A percentile compares a stretch with the other conserved stretches of the same genome.
These are phyloP conservation scores for Pleuronectes platessa DNA, from an alignment of 2,113 vertebrate species.

Conservation along the genomic window DNA sequence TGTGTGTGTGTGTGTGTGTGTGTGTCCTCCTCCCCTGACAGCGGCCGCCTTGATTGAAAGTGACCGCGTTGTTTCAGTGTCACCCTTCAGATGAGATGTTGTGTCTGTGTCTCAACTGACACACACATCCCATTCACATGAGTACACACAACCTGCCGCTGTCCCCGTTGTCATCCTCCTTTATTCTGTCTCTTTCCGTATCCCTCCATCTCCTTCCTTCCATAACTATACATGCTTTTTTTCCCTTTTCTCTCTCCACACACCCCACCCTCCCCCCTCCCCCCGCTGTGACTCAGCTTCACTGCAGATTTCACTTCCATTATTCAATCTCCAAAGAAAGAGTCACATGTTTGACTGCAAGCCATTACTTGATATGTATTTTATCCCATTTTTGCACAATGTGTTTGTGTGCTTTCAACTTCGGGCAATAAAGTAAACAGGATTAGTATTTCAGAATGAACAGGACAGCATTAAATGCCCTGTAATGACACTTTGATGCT, in stretches of 20 bases:
- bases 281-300: slow-evolving; percentile 22
- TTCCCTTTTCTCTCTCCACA: background rate
- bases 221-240: background rate
- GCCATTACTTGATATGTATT: slow-evolving; percentile 10
- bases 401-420: background rate
- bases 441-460: background rate
- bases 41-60: slow-evolving; percentile 55
- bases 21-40: slow-evolving; percentile 29
- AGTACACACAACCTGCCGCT: slow-evolving; percentile 10
- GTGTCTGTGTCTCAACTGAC: slow-evolving; percentile 35
- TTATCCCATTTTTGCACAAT: slow-evolving; percentile 2
- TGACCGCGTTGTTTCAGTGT: slow-evolving; percentile 61
- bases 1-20: background rate
- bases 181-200: background rate
- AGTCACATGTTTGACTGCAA: slow-evolving; percentile 11
- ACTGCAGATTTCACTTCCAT: slow-evolving; percentile 36
- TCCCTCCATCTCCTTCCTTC: background rate
- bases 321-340: slow-evolving; percentile 23
- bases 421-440: background rate
- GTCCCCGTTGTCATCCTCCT: slow-evolving; percentile 30
- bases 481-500: background rate
- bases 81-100: slow-evolving; percentile 53
- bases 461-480: background rate
- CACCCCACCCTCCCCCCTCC: background rate
- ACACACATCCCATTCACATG: slow-evolving; percentile 44